phyloP scores from a whole-genome alignment of 2,113 vertebrate species.

The Nothobranchius kuhntae region DNA sequence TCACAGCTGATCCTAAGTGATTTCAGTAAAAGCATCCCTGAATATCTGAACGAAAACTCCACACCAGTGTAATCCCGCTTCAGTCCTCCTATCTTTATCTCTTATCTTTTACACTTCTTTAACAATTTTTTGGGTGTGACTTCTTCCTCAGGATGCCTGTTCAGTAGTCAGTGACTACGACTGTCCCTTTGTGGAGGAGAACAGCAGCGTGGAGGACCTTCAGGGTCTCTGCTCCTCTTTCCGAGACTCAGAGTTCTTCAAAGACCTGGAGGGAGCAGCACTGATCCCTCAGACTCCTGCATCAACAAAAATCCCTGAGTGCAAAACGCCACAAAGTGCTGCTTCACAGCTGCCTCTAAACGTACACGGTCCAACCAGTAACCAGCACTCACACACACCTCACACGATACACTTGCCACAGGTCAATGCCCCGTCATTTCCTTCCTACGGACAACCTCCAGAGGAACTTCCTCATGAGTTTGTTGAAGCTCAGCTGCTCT shows the following conservation, averaged over 20 bases:
- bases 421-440: not conserved
- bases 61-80: too few relatives aligned
- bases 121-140: not conserved
- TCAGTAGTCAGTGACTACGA: constrained; percentile 78
- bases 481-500: constrained; percentile 39
- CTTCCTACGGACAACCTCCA: constrained; percentile 6
- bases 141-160: constrained; percentile 76
- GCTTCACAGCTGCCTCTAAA: constrained; percentile 7
- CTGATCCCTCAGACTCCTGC: constrained; percentile 2
- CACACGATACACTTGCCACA: constrained; percentile 4
- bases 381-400: not conserved
- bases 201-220: constrained; percentile 84
- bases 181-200: constrained; percentile 60
- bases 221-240: constrained; percentile 79
- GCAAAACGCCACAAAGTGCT: not conserved
- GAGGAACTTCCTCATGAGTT: constrained; percentile 27
- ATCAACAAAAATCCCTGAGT: constrained; percentile 11
- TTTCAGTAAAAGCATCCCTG: not conserved
- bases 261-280: constrained; percentile 75
- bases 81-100: too few relatives aligned
- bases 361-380: not conserved
- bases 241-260: constrained; percentile 83
- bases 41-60: not conserved
- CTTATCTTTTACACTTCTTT: not conserved
- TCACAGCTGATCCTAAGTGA: not conserved